Evolutionary conservation across 2,797 vertebrate genomes (phyloP).

Genomic region (Vireo griseus): DNA sequence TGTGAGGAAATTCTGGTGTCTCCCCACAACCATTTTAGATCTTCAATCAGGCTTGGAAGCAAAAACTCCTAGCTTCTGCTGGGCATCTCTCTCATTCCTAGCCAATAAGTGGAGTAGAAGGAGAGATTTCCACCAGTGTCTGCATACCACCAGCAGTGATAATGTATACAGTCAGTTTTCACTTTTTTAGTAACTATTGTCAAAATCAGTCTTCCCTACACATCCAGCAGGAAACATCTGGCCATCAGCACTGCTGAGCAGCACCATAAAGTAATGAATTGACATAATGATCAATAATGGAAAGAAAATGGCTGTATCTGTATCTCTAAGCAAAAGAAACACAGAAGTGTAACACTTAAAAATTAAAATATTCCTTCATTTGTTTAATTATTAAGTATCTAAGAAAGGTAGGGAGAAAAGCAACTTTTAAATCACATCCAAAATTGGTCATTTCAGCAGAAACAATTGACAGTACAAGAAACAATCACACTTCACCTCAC

Average conservation of each 20-base stretch:
- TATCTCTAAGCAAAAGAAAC: background rate
- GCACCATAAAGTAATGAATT: background rate
- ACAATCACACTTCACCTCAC: background rate
- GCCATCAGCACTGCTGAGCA: background rate
- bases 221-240: background rate
- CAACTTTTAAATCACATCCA: background rate
- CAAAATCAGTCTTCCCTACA: background rate
- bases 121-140: background rate
- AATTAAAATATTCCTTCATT: background rate
- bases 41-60: background rate
- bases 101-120: background rate
- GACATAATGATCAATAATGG: background rate
- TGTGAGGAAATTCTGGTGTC: background rate
- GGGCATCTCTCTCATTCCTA: background rate
- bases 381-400: background rate
- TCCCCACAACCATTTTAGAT: background rate
- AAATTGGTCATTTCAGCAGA: background rate
- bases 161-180: background rate
- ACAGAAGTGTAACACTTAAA: background rate
- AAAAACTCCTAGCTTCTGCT: background rate
- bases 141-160: background rate
- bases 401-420: background rate
- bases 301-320: background rate
- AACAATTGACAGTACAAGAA: background rate
- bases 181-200: background rate